Evolutionary conservation across 2,888 invertebrate genomes (phyloP).

Genomic region (Drosophila picticornis): DNA sequence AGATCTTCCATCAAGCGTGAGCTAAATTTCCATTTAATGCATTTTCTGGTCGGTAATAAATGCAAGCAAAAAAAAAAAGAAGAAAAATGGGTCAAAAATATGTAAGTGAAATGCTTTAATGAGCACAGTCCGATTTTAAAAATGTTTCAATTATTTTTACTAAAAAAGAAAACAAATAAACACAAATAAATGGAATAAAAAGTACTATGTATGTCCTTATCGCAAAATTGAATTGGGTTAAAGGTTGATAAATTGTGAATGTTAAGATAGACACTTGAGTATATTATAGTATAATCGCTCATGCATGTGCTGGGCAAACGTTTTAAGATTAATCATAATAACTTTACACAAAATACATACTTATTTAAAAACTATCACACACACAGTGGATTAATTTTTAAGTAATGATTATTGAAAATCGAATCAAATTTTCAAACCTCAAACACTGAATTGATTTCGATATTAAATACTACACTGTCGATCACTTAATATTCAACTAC

Average conservation of each 20-base stretch:
- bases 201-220: conserved; percentile 55
- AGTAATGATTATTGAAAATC: conserved; percentile 8
- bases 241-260: conserved; percentile 81
- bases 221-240: conserved; percentile 68
- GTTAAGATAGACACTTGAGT: conserved; percentile 31
- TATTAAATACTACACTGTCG: neutral
- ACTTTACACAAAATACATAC: conserved; percentile 4
- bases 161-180: conserved; percentile 7
- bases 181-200: conserved; percentile 8
- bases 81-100: conserved; percentile 68
- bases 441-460: conserved; percentile 13
- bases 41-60: conserved; percentile 37
- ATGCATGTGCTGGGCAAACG: conserved; percentile 6
- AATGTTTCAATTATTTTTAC: conserved; percentile 15
- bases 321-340: conserved; percentile 6
- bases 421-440: neutral
- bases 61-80: conserved; percentile 12
- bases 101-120: conserved; percentile 55
- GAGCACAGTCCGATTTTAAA: conserved; percentile 15
- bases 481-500: neutral
- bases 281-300: conserved; percentile 9
- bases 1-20: conserved; percentile 50
- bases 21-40: conserved; percentile 34
- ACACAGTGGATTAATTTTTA: neutral
- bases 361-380: conserved; percentile 13